A percentile compares a stretch with the other conserved stretches of the same genome.
phyloP scores from a whole-genome alignment of 2,797 vertebrate genomes.

The Cacajao melanocephalus region DNA sequence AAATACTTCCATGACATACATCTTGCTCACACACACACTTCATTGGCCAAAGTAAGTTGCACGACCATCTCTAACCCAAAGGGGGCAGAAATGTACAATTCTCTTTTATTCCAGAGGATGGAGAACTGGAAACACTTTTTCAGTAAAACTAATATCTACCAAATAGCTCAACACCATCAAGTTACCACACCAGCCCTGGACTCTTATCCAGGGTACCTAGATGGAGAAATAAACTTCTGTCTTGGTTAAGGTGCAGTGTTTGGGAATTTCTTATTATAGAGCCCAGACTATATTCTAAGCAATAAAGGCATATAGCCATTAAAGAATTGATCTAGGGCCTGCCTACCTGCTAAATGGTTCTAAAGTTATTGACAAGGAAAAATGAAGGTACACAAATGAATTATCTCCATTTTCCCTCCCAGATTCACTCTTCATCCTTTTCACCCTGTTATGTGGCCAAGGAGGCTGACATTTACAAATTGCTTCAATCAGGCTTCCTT shows the following conservation, averaged over 20 bases:
- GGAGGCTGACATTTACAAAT: background rate
- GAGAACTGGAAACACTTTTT: background rate
- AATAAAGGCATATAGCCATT: background rate
- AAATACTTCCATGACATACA: background rate
- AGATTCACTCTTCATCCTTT: background rate
- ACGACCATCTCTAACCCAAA: background rate
- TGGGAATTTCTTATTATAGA: background rate
- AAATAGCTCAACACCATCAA: background rate
- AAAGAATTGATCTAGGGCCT: background rate
- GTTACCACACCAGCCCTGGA: background rate
- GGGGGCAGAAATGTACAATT: background rate
- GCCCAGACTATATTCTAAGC: background rate
- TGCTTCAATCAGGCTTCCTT: background rate
- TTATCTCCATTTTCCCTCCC: background rate
- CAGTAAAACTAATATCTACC: background rate
- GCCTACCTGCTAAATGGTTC: background rate
- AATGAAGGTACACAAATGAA: background rate
- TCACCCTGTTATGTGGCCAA: background rate
- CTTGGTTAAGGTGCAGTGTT: background rate
- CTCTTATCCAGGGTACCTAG: background rate
- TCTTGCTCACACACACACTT: background rate
- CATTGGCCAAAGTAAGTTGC: background rate
- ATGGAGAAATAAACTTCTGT: background rate
- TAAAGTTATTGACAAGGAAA: background rate
- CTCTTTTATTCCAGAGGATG: background rate